These are phyloP conservation scores for Andrena praecox DNA, from an alignment of 2,888 invertebrate genomes.

Conservation along the genomic window DNA sequence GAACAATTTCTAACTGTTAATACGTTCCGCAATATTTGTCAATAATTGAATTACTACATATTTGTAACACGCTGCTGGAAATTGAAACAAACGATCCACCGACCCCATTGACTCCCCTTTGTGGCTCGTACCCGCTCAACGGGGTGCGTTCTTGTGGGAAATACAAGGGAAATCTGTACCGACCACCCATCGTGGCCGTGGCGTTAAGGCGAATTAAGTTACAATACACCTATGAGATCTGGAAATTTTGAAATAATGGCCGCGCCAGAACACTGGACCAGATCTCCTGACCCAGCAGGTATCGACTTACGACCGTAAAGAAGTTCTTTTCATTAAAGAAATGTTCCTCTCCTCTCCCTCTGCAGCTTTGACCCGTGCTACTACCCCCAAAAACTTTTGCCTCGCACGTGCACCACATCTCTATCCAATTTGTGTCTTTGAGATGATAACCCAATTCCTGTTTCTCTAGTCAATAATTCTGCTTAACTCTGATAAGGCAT, in stretches of 20 bases:
- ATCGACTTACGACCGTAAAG: conserved; percentile 39
- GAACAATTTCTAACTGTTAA: background rate
- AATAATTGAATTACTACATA: background rate
- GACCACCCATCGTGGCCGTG: conserved; percentile 77
- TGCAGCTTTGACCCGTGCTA: conserved; percentile 64
- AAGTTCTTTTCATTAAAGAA: conserved; percentile 60
- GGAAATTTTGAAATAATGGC: conserved; percentile 75
- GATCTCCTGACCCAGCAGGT: conserved; percentile 57
- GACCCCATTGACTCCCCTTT: conserved; percentile 34
- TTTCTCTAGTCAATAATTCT: too few species aligned
- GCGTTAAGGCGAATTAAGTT: conserved; percentile 72
- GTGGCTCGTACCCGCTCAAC: conserved; percentile 49
- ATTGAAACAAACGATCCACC: conserved; percentile 40
- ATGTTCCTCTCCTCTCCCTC: conserved; percentile 1
- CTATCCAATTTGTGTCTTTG: conserved; percentile 17
- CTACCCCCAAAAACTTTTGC: conserved; percentile 22
- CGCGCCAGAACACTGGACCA: conserved; percentile 47
- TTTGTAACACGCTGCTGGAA: background rate
- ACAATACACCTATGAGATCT: conserved; percentile 74
- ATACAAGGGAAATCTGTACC: conserved; percentile 47
- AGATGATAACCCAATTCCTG: background rate
- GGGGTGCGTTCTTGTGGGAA: conserved; percentile 64
- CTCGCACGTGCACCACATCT: conserved; percentile 45
- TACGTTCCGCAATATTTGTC: too few species aligned
- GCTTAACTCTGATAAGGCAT: too few species aligned